A percentile compares a stretch with the other conserved stretches of the same genome.
phyloP scores from a whole-genome alignment of 2,797 vertebrate species.

The Ctenochaetus hawaiiensis region DNA sequence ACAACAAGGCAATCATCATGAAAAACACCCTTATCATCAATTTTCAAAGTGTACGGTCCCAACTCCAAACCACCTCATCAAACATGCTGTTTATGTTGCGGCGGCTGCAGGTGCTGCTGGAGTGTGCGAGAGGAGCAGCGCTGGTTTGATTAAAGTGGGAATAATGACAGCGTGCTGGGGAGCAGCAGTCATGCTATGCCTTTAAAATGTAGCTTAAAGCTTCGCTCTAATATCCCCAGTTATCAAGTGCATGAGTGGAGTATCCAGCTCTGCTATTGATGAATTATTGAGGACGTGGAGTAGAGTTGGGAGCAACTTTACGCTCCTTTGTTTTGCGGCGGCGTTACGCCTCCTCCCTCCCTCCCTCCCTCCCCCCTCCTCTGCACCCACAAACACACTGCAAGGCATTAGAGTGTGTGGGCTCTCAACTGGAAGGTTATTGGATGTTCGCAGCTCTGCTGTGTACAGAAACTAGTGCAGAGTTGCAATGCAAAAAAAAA shows the following conservation, averaged over 20 bases:
- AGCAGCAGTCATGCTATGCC: slow-evolving; percentile 41
- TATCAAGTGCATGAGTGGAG: slow-evolving; percentile 28
- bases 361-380: neutral
- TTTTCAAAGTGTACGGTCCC: slow-evolving; percentile 30
- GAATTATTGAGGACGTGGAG: slow-evolving; percentile 65
- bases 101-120: slow-evolving; percentile 57
- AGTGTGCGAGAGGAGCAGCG: slow-evolving; percentile 51
- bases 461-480: slow-evolving; percentile 27
- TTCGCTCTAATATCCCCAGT: slow-evolving; percentile 47
- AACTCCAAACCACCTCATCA: slow-evolving; percentile 47
- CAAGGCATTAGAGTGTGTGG: slow-evolving; percentile 9
- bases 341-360: slow-evolving; percentile 17
- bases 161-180: slow-evolving; percentile 60
- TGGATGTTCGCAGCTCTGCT: slow-evolving; percentile 33
- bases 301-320: slow-evolving; percentile 61
- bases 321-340: slow-evolving; percentile 60
- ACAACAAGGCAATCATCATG: slow-evolving; percentile 30
- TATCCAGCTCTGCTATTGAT: slow-evolving; percentile 45
- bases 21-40: slow-evolving; percentile 37
- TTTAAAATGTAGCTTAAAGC: slow-evolving; percentile 31
- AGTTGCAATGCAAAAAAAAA: slow-evolving; percentile 2
- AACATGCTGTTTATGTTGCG: slow-evolving; percentile 28
- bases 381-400: slow-evolving; percentile 34
- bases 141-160: slow-evolving; percentile 70
- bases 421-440: slow-evolving; percentile 9